Evolutionary conservation across 2,888 invertebrate genomes (phyloP).

Genomic region (Bibio marci): DNA sequence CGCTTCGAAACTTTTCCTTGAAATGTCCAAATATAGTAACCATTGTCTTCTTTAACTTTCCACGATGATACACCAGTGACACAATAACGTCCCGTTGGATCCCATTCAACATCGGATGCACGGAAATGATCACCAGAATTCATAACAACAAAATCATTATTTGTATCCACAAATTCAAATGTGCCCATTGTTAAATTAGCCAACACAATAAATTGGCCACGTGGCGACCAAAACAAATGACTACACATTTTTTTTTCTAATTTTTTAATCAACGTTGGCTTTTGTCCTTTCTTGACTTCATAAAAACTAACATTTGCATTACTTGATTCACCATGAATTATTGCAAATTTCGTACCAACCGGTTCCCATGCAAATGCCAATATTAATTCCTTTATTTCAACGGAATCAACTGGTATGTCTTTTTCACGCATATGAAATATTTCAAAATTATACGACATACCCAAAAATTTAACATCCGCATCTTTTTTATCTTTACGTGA

Average conservation of each 20-base stretch:
- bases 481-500: conserved; percentile 86
- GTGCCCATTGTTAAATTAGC: conserved; percentile 81
- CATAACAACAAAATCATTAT: conserved; percentile 89
- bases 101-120: conserved; percentile 94
- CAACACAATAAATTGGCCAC: conserved; percentile 86
- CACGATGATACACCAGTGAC: conserved; percentile 89
- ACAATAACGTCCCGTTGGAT: conserved; percentile 95
- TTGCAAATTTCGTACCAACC: conserved; percentile 85
- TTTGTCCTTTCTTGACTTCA: conserved; percentile 77
- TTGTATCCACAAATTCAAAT: conserved; percentile 86
- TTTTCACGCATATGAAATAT: conserved; percentile 98
- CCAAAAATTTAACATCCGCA: conserved; percentile 82
- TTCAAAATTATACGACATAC: conserved; percentile 97
- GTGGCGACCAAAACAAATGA: conserved; percentile 89
- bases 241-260: conserved; percentile 80
- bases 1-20: conserved; percentile 61
- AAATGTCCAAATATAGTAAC: conserved; percentile 97
- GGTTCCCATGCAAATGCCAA: conserved; percentile 98
- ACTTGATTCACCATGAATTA: conserved; percentile 80
- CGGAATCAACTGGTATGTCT: conserved; percentile 92
- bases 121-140: conserved; percentile 86
- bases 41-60: conserved; percentile 84
- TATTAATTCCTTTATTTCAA: conserved; percentile 86
- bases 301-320: conserved; percentile 81
- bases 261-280: conserved; percentile 74